phyloP scores from a whole-genome alignment of 64 coral and sea anemone genomes.

The Orbicella faveolata region DNA sequence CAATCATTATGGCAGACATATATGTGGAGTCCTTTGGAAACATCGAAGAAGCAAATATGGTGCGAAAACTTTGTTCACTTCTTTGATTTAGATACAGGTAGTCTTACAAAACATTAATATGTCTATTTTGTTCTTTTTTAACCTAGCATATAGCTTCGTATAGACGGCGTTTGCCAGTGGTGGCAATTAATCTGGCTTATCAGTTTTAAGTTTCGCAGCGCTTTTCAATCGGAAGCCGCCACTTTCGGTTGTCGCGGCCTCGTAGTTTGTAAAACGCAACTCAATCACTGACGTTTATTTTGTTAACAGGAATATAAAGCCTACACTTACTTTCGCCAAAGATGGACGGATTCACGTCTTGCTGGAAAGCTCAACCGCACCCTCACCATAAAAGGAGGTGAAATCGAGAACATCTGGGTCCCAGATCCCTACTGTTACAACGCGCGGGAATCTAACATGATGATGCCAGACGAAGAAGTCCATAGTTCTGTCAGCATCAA shows the following conservation, averaged over 20 bases:
- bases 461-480: slow-evolving; percentile 41
- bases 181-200: too few species aligned
- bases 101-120: too few species aligned
- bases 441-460: slow-evolving; percentile 74
- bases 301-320: slow-evolving; percentile 50
- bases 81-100: background rate
- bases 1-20: background rate
- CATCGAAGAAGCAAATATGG: slow-evolving; percentile 73
- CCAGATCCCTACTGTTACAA: slow-evolving; percentile 91
- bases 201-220: too few species aligned
- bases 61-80: background rate
- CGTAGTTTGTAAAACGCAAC: too few species aligned
- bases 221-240: too few species aligned
- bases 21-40: slow-evolving; percentile 65
- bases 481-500: slow-evolving; percentile 59
- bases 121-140: background rate
- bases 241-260: too few species aligned
- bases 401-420: slow-evolving; percentile 63
- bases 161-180: too few species aligned
- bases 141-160: background rate
- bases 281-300: background rate
- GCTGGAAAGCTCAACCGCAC: slow-evolving; percentile 29
- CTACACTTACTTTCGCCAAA: slow-evolving; percentile 66
- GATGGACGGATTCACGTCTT: slow-evolving; percentile 65
- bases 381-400: slow-evolving; percentile 67